Evolutionary conservation across 1,140 invertebrate genomes (phyloP), one percentile per base, ranked within the genome.

Genomic region (Marisa cornuarietis): DNA sequence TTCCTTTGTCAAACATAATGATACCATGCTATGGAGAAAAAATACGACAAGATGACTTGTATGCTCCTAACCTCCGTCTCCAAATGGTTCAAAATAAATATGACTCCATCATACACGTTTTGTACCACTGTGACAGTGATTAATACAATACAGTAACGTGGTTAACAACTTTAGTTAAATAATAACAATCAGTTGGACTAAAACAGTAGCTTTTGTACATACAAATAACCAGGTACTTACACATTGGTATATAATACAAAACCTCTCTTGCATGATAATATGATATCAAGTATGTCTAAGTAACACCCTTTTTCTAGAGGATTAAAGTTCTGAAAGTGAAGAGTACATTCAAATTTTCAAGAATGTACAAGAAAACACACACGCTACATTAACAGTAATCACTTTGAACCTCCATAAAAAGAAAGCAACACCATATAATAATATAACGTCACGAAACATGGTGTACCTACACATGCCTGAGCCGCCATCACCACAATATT

Each of bases 111-210:
- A 74, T 75, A 74, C 61, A 73, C 61, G 71, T 71, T 72, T 52
- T 73, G 71, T 73, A 81, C 77, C 71, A 79, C 76, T 68, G 62
- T 79, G 69, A 81, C 63, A 73, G 79, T 80, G 79, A 81, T 81
- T 78, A 65, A 71, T 74, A 76, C 61, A 65, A 54, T 81, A 81
- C 69, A 77, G 31, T 72, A 66, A 83, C 79, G 82, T 83, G 81
- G 84, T 85, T 87, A 84, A 85, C 84, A 85, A 85, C 82, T 81
- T 83, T 75, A 83, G 79, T 82, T 86, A 84, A 84, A 84, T 84
- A 84, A 87, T 85, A 85, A 83, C 81, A 83, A 80, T 83, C 71
- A 82, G 83, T 81, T 81, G 83, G 83, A 85, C 83, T 84, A 84
- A 81, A 85, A 80, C 72, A 81, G 81, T 75, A 83, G 71, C 66